Base-by-base conservation (phyloP, 2,113 vertebrate genomes). In the Mesitornis unicolor region DNA sequence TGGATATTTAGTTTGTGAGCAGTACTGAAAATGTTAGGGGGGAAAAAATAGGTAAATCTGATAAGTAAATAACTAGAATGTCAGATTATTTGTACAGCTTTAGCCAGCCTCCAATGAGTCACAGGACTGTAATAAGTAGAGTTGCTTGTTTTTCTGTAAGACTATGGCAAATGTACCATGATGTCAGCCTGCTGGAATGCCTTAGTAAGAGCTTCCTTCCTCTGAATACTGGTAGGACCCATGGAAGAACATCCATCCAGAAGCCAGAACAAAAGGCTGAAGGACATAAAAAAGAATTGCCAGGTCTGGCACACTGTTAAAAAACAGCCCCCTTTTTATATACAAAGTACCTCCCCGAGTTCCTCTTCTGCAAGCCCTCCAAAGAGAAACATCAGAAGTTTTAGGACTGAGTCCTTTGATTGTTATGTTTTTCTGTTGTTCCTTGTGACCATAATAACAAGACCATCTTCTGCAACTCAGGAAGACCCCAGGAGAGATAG, bases 151-250 rank as follows among this genome's bases (percentile, higher is more conserved):
- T 96, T 95, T 87, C 87, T 90, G 54, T 83, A 78, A 81, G 84
- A 45, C 28, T 42, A 50, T 86, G 79, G 95, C 64, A 92, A 90
- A 90, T 11, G 51, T 74, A 67, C 85, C 60, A 24, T 96, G 92
- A 95, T 71, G 48, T 96, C 92, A 97, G 75, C 36, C 47, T 88
- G 60, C 47, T 94, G 96, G 93, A 96, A 96, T 93, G 90, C 26
- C 85, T 94, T 77, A 95, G 59, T 96, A 91, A 97, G 85, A 96
- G 42, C 82, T 96, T 96, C 95, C 90, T 97, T 96, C 85, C 85
- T 92, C 64, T 67, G 35, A 74, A 51, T 38, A n/a, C 10, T 89
- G 59, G 35, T 94, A 59, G 71, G 28, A 93, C 47, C 65, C 53
- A 85, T 76, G 71, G 82, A 83, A 80, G 93, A 18, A 65, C 63